Evolutionary conservation across 2,113 vertebrate species (phyloP).

Genomic region (Cromileptes altivelis): DNA sequence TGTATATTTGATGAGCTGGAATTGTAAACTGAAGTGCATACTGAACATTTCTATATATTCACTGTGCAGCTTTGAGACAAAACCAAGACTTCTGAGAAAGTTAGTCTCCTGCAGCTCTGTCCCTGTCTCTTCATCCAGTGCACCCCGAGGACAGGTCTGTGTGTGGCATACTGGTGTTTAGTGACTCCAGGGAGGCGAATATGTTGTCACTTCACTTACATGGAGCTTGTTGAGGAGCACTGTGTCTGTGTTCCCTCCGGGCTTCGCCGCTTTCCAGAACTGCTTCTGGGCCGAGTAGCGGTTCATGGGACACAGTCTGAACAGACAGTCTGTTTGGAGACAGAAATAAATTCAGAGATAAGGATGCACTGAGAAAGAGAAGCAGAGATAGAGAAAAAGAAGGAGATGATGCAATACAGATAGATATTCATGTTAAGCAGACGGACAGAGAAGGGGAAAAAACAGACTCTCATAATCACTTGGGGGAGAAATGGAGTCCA

Average conservation of each 20-base stretch:
- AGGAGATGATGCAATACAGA: neutral
- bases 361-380: neutral
- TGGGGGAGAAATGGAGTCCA: neutral
- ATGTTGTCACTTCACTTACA: conserved; percentile 83
- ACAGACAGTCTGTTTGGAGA: conserved; percentile 92
- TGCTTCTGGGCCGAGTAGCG: conserved; percentile 99
- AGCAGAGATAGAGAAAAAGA: neutral
- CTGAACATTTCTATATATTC: neutral
- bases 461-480: neutral
- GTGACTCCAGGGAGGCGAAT: conserved; percentile 14
- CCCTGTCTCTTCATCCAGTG: neutral
- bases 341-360: conserved; percentile 12
- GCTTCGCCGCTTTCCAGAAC: conserved; percentile 99
- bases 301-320: conserved; percentile 98
- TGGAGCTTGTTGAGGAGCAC: conserved; percentile 98
- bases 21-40: neutral
- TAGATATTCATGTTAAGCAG: neutral
- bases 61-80: neutral
- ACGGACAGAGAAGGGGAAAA: neutral
- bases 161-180: neutral
- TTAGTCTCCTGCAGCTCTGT: no score
- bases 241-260: conserved; percentile 94
- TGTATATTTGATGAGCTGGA: neutral
- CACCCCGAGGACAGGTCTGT: conserved; percentile 17
- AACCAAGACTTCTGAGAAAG: neutral